Base-by-base conservation (phyloP, 2,797 vertebrate species). In the Odontamblyopus rebecca region DNA sequence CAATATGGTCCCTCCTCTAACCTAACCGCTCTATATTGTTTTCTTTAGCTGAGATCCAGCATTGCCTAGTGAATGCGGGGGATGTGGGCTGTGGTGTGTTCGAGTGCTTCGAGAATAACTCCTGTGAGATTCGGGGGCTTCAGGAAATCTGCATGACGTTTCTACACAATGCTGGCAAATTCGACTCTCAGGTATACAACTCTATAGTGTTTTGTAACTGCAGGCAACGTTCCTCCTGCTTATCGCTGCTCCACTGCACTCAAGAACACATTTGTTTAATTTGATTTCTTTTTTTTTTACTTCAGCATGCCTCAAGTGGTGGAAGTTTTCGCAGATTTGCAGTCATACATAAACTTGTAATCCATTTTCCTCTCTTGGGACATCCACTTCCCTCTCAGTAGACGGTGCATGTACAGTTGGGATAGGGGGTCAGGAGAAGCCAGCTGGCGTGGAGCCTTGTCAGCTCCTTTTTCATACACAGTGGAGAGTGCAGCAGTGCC, bases 41-140 rank as follows among this genome's bases (percentile, higher is more conserved):
- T 57, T 26, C n/a, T 26, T 12, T 16, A 99, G 97, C 97, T 79
- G 97, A 98, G 91, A 99, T 99, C 89, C 98, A 99, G 91, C 97
- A 98, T 91, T 99, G 98, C 89, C 92, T 99, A 89, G 96, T 98
- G 84, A 98, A 91, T n/a, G 96, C 98, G 59, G 98, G 98, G 18
- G 97, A 99, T 80, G 97, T 99, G 86, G 98, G 98, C 72, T 99
- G 98, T 26, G 97, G 97, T 64, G 96, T 98, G 87, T 99, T 99
- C 81, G 97, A 99, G 77, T 99, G 98, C 91, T 99, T 99, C 83
- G 97, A 99, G 93, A 99, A 99, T 93, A 99, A 99, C 93, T 99
- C 98, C 67, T 99, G 98, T 35, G 97, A 99, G 93, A 99, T 99
- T 87, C 96, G 95, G 79, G 98, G 98, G 82, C 94, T 99, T 71